A percentile compares a stretch with the other conserved stretches of the same genome.
These are phyloP conservation scores for Protonemura montana DNA, from an alignment of 2,888 invertebrate genomes.

Conservation along the genomic window DNA sequence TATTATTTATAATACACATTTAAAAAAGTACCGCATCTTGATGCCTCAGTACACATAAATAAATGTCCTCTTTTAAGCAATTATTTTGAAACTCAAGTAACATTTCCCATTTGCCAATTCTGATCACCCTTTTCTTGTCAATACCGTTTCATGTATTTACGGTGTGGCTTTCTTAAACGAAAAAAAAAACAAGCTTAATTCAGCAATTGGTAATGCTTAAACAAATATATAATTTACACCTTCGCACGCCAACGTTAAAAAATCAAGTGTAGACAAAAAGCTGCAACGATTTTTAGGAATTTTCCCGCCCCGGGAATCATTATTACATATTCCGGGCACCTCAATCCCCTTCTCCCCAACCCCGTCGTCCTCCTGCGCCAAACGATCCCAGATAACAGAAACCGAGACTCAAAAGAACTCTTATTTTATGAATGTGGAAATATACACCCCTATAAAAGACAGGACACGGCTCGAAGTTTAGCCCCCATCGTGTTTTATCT, in stretches of 20 bases:
- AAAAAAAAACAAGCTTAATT: no score
- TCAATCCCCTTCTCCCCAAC: neutral
- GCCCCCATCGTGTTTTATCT: constrained; percentile 36
- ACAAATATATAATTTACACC: neutral
- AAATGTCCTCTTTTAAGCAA: no score
- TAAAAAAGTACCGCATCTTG: no score
- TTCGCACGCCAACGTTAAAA: neutral
- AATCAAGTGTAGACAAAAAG: neutral
- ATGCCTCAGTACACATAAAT: no score
- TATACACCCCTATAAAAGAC: constrained; percentile 38
- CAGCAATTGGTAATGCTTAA: neutral
- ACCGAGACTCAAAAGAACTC: constrained; percentile 5
- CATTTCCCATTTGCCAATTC: no score
- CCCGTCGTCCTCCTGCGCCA: neutral
- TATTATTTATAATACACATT: no score
- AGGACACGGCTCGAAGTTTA: constrained; percentile 33
- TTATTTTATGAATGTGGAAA: constrained; percentile 40
- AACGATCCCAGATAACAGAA: neutral
- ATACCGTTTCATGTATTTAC: no score
- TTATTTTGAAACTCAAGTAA: no score
- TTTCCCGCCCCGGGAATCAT: neutral
- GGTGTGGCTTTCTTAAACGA: no score
- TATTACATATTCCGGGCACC: neutral
- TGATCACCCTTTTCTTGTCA: no score
- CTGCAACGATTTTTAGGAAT: neutral